phyloP scores from a whole-genome alignment of 2,888 invertebrate genomes.

The Falcaria lacertinaria region DNA sequence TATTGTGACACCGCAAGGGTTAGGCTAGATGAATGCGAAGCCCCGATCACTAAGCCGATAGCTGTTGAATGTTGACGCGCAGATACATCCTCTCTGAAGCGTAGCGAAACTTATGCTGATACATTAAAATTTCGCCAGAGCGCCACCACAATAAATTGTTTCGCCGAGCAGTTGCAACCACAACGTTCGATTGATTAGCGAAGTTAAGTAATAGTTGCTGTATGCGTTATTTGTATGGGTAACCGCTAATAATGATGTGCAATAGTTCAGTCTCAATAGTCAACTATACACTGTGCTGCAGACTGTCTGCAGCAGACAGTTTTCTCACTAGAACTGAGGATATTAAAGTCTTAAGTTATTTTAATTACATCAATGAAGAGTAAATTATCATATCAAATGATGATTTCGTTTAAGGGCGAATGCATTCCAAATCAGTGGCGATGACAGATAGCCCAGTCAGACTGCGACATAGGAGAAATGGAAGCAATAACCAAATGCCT shows the following conservation, averaged over 20 bases:
- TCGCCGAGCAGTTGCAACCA: neutral
- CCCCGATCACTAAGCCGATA: constrained; percentile 51
- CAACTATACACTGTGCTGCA: neutral
- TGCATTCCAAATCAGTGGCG: constrained; percentile 47
- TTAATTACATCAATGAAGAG: constrained; percentile 4
- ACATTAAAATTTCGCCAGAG: constrained; percentile 2
- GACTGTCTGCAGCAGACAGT: neutral
- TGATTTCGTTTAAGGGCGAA: constrained; percentile 31
- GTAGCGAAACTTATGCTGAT: neutral
- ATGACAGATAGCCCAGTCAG: constrained; percentile 48
- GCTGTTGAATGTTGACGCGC: constrained; percentile 46
- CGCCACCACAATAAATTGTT: neutral
- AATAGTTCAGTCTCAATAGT: too few species aligned
- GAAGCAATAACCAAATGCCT: constrained; percentile 70
- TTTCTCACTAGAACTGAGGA: too few species aligned
- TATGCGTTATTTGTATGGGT: neutral
- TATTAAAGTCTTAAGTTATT: too few species aligned
- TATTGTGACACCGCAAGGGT: constrained; percentile 54
- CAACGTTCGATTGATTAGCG: neutral
- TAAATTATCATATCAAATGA: constrained; percentile 13
- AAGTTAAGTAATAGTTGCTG: neutral
- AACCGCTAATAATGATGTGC: neutral
- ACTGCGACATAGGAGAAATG: constrained; percentile 56
- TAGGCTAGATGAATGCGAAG: constrained; percentile 63
- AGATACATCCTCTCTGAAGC: constrained; percentile 31